Base-by-base conservation (phyloP, 2,888 invertebrate species). In the Rhamnusium bicolor region DNA sequence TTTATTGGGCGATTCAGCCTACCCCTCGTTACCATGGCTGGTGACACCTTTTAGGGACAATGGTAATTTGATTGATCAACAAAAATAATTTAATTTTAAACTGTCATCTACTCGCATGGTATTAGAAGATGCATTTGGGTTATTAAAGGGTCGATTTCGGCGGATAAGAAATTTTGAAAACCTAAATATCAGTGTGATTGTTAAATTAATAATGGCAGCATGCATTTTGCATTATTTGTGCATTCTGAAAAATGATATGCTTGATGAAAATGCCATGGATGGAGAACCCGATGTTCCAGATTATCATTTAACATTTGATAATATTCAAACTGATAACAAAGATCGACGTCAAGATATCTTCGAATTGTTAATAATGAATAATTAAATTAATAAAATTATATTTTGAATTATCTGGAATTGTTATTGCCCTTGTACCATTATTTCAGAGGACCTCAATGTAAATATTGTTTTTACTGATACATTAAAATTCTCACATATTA, bases 1-100 rank as follows among this genome's bases (percentile, higher is more conserved):
- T 58, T 32, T 58, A 16, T 18, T 58, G n/a, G 58, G 58, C 1
- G 58, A 58, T 58, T 58, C 58, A n/a, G 58, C 58, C 0, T 58
- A 58, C 14, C 58, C 58, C 3, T 32, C 29, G 6, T n/a, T 24
- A 18, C 32, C 29, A n/a, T 58, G 58, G 58, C 2, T 58, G 1
- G 58, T 58, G 3, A 8, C 58, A 29, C 58, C 58, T 16, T 58
- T 32, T 58, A 58, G 7, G 8, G 58, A 58, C 14, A 58, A 29
- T 16, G 32, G 32, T 5, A 16, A 16, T 16, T 32, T 58, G 14
- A 32, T 6, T 4, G 8, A 16, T 12, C 7, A 14, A 32, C 58
- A 58, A 32, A 58, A 58, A 32, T 2, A 32, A 14, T 58, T 58
- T 32, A 58, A 58, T 32, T 58, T 16, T 8, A 32, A 32, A 32